These are phyloP conservation scores for Diabrotica virgifera DNA, from an alignment of 1,140 invertebrate genomes.

Conservation along the genomic window DNA sequence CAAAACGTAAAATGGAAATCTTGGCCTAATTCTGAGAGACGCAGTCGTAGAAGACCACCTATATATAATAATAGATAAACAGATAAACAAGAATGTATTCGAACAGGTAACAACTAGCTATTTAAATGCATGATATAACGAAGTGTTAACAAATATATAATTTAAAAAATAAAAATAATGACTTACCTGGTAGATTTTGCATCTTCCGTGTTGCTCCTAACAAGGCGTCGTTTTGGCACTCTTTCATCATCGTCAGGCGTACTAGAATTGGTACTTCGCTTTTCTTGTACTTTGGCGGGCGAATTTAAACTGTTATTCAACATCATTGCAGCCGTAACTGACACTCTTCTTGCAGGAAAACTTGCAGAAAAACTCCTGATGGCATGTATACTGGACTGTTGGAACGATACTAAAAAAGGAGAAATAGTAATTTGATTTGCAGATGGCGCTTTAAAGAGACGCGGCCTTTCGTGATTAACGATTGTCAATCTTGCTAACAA, in stretches of 20 bases:
- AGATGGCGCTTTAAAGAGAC: neutral
- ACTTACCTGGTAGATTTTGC: slow-evolving; percentile 14
- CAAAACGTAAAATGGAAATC: no score
- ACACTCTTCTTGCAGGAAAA: slow-evolving; percentile 42
- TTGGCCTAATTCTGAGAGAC: no score
- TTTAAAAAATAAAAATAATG: no score
- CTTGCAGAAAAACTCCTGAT: slow-evolving; percentile 47
- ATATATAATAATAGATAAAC: no score
- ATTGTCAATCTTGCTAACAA: neutral
- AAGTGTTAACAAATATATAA: no score
- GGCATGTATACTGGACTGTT: slow-evolving; percentile 46
- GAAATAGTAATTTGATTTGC: neutral
- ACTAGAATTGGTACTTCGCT: slow-evolving; percentile 32
- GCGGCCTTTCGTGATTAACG: neutral
- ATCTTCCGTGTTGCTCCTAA: slow-evolving; percentile 32
- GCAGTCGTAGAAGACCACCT: no score
- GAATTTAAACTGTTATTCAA: slow-evolving; percentile 16
- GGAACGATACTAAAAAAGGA: slow-evolving; percentile 45
- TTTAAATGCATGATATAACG: no score
- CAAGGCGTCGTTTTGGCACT: slow-evolving; percentile 38
- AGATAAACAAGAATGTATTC: no score
- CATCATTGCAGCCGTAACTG: slow-evolving; percentile 33
- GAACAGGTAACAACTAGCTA: no score
- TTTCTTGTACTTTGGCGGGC: slow-evolving; percentile 36
- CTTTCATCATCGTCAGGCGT: slow-evolving; percentile 31